Conservation (phyloP, 2,113 vertebrate genomes). For the Protobothrops mucrosquamatus region DNA sequence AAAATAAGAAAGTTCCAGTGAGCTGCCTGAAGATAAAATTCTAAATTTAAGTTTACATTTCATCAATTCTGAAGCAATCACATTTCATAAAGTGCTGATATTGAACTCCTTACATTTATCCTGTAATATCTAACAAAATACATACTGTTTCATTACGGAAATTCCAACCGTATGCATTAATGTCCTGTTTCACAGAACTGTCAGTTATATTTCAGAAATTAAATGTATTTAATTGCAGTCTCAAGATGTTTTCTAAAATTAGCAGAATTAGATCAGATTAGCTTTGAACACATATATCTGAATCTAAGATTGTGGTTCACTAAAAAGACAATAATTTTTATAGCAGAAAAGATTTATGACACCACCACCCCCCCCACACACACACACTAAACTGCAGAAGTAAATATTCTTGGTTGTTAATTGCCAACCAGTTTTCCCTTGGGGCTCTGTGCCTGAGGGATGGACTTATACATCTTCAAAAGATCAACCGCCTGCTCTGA, state of each 20-base stretch:
- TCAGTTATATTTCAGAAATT: not conserved
- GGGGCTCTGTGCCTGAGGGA: not conserved
- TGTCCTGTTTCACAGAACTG: not conserved
- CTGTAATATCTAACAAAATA: not conserved
- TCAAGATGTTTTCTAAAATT: not conserved
- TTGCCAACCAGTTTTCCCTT: not conserved
- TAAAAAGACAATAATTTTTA: not conserved
- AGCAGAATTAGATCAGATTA: not conserved
- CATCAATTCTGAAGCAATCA: not conserved
- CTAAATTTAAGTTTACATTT: not conserved
- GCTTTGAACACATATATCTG: not conserved
- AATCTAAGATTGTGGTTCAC: not conserved
- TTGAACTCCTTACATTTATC: not conserved
- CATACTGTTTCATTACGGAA: not conserved
- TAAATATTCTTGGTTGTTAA: not conserved
- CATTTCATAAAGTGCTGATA: not conserved
- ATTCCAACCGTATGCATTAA: not conserved
- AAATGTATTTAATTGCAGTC: not conserved
- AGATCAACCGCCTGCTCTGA: not conserved
- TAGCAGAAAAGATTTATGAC: not conserved
- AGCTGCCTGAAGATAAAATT: not conserved
- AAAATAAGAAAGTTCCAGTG: not conserved
- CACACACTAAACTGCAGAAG: not conserved
- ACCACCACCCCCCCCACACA: not conserved
- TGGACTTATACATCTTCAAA: not conserved